phyloP scores from a whole-genome alignment of 2,888 invertebrate genomes.

The Epistrophe eligans region DNA sequence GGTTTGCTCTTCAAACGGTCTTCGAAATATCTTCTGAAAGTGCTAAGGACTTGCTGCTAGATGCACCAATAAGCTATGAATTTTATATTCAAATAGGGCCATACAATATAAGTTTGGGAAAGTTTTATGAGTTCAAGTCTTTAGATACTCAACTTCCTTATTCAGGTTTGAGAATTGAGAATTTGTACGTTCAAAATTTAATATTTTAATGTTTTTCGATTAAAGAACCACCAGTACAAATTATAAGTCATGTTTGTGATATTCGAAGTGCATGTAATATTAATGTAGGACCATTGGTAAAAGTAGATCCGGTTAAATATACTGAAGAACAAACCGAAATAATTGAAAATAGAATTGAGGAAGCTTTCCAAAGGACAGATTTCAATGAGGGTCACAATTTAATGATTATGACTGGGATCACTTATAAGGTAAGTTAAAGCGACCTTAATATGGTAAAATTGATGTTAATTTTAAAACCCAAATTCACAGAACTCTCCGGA shows the following conservation, averaged over 20 bases:
- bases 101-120: conserved; percentile 61
- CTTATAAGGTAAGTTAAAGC: conserved; percentile 54
- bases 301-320: conserved; percentile 24
- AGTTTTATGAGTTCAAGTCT: conserved; percentile 67
- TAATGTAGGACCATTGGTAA: conserved; percentile 34
- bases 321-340: conserved; percentile 11
- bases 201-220: background rate
- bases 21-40: conserved; percentile 61
- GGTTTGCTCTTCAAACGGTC: conserved; percentile 55
- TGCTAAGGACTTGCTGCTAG: conserved; percentile 60
- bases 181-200: background rate
- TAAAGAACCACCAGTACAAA: conserved; percentile 47
- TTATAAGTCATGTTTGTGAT: conserved; percentile 62
- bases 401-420: conserved; percentile 52
- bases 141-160: conserved; percentile 63
- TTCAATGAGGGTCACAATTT: conserved; percentile 62
- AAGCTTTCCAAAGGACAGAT: conserved; percentile 60
- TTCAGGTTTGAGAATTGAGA: conserved; percentile 39
- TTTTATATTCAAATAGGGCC: conserved; percentile 54
- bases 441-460: background rate
- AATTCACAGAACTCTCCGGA: conserved; percentile 26
- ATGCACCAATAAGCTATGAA: conserved; percentile 67
- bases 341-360: conserved; percentile 45
- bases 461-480: background rate
- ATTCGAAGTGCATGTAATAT: conserved; percentile 58